Conservation (phyloP, 2,113 vertebrate genomes). For the Himantopus leucocephalus region DNA sequence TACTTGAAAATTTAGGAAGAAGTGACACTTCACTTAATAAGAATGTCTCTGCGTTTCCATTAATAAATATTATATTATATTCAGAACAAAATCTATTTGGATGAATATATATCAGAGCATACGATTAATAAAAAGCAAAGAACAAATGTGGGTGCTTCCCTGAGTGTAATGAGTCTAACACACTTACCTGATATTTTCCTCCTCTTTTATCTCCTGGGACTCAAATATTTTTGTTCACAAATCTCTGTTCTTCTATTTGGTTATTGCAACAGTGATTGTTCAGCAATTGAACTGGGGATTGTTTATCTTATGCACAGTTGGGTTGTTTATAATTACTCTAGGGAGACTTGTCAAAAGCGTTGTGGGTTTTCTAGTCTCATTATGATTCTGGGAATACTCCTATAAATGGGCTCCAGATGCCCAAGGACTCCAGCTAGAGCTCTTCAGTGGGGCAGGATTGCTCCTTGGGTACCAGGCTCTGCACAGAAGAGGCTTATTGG, state of each 20-base stretch:
- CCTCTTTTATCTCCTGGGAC: neutral
- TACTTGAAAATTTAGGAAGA: neutral
- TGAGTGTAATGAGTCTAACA: neutral
- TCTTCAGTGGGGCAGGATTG: neutral
- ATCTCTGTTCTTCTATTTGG: neutral
- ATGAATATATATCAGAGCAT: neutral
- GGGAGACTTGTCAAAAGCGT: neutral
- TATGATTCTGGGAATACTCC: neutral
- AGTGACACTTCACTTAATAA: neutral
- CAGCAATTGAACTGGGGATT: neutral
- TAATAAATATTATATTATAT: neutral
- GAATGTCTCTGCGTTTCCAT: neutral
- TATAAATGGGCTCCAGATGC: neutral
- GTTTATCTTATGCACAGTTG: neutral
- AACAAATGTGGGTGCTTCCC: neutral
- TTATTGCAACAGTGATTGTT: constrained; percentile 18
- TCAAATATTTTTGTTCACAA: neutral
- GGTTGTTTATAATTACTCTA: neutral
- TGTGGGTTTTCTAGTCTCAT: neutral
- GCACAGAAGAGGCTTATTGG: neutral
- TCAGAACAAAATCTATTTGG: neutral
- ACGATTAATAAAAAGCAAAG: neutral
- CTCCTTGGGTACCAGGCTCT: neutral
- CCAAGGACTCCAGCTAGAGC: neutral
- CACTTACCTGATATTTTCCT: neutral